Conservation (phyloP, 2,797 vertebrate species). For the Bradypodion ventrale region DNA sequence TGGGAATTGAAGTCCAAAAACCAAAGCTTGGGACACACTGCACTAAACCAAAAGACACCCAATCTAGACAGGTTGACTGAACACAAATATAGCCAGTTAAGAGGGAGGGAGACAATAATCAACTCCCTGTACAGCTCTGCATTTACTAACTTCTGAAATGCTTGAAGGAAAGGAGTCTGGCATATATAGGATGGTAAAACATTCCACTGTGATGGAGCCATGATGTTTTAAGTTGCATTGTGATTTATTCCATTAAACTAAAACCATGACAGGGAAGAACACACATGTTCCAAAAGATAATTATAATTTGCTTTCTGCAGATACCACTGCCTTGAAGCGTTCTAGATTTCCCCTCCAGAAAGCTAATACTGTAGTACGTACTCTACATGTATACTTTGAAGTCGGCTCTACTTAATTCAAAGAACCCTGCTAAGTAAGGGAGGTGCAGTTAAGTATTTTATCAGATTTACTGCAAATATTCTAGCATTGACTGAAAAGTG, state of each 20-base stretch:
- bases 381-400: not conserved
- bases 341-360: no score
- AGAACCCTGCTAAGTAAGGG: not conserved
- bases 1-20: no score
- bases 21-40: no score
- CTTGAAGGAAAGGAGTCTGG: no score
- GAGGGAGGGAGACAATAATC: no score
- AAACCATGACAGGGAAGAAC: not conserved
- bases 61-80: no score
- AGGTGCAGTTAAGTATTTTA: not conserved
- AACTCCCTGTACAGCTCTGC: no score
- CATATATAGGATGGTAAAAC: no score
- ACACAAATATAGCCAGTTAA: no score
- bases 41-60: no score
- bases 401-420: not conserved
- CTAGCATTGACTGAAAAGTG: not conserved
- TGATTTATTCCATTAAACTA: not conserved
- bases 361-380: not conserved
- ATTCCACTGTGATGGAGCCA: no score
- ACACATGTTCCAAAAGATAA: not conserved
- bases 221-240: not conserved
- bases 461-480: not conserved
- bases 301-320: not conserved
- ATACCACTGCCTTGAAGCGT: not conserved
- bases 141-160: no score